Evolutionary conservation across 2,888 invertebrate genomes (phyloP).

Genomic region (Dexiosoma caninum): DNA sequence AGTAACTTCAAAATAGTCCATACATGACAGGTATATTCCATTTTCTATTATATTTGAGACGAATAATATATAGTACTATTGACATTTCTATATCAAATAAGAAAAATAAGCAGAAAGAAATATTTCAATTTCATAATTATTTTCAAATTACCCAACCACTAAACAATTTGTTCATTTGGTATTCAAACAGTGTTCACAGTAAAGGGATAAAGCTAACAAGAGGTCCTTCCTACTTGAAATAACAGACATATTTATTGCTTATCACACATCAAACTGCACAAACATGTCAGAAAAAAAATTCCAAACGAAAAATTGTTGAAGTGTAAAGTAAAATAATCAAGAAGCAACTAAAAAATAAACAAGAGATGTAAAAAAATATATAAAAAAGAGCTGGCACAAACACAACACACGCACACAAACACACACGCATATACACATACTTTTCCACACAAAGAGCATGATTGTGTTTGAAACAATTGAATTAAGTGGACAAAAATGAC

Average conservation of each 20-base stretch:
- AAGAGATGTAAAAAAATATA: background rate
- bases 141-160: background rate
- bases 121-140: too few species aligned
- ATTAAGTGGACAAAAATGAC: conserved; percentile 50
- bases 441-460: background rate
- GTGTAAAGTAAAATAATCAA: conserved; percentile 58
- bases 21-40: too few species aligned
- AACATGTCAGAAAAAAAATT: conserved; percentile 45
- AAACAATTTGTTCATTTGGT: conserved; percentile 8
- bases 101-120: too few species aligned
- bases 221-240: conserved; percentile 23
- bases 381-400: background rate
- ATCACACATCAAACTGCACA: conserved; percentile 64
- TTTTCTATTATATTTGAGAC: too few species aligned
- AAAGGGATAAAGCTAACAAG: background rate
- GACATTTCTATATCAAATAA: too few species aligned
- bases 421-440: background rate
- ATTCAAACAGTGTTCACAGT: background rate
- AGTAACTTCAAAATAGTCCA: too few species aligned
- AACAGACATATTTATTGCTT: conserved; percentile 66
- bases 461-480: conserved; percentile 52
- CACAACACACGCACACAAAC: background rate
- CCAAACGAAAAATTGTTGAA: conserved; percentile 45
- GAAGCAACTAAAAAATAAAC: conserved; percentile 13
- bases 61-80: too few species aligned